phyloP scores from a whole-genome alignment of 2,113 vertebrate genomes.

The Cercopithecus mona region DNA sequence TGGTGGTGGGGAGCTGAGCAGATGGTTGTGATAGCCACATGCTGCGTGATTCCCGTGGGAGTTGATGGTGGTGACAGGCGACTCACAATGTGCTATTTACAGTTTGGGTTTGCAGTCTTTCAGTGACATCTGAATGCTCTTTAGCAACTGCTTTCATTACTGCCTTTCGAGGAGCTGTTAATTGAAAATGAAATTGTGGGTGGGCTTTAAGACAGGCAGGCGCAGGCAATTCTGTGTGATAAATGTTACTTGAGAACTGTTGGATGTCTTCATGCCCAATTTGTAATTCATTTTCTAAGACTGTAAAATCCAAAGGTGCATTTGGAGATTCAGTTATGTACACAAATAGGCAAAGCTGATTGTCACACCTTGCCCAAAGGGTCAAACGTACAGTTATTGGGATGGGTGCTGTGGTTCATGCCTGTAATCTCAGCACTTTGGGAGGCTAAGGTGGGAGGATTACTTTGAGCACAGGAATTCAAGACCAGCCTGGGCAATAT shows the following conservation, averaged over 20 bases:
- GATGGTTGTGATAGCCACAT: constrained; percentile 84
- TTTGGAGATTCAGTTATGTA: background rate
- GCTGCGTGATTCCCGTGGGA: constrained; percentile 76
- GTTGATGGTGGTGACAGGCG: constrained; percentile 84
- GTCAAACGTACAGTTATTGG: background rate
- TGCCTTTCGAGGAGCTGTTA: constrained; percentile 85
- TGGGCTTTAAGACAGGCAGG: constrained; percentile 80
- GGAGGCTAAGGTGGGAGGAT: too few relatives aligned
- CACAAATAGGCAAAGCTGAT: background rate
- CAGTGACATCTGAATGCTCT: constrained; percentile 86
- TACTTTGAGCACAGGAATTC: too few relatives aligned
- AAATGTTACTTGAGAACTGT: background rate
- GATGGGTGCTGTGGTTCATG: too few relatives aligned
- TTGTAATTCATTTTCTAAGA: constrained; percentile 35
- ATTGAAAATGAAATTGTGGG: constrained; percentile 88
- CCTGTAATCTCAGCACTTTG: too few relatives aligned
- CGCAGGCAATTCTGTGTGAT: constrained; percentile 40
- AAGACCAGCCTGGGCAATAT: too few relatives aligned
- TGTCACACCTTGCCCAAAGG: background rate
- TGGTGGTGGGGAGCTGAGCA: constrained; percentile 74
- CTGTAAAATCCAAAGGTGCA: background rate
- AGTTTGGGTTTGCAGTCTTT: constrained; percentile 87
- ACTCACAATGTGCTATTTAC: constrained; percentile 89
- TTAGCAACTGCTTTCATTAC: constrained; percentile 88
- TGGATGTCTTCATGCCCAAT: background rate